Evolutionary conservation across 2,888 invertebrate genomes (phyloP).

Genomic region (Seira ritae): DNA sequence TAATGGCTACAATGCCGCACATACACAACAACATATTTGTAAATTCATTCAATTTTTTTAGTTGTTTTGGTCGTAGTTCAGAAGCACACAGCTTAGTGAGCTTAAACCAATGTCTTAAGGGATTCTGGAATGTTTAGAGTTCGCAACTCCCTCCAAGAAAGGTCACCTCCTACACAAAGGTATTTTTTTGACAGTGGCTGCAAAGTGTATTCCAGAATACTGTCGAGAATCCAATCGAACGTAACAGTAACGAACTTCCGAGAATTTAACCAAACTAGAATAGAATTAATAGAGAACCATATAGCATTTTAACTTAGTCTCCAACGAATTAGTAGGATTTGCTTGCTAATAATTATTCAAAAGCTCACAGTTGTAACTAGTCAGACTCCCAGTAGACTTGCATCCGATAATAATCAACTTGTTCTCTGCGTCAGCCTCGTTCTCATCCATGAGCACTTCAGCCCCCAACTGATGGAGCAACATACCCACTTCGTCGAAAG

Average conservation of each 20-base stretch:
- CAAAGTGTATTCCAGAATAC: slow-evolving; percentile 63
- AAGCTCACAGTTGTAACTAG: not conserved
- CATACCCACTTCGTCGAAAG: slow-evolving; percentile 18
- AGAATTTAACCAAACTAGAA: slow-evolving; percentile 61
- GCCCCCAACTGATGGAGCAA: too few species aligned
- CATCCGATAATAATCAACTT: not conserved
- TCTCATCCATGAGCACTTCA: too few species aligned
- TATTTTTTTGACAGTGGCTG: slow-evolving; percentile 51
- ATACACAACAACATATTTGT: too few species aligned
- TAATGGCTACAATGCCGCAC: too few species aligned
- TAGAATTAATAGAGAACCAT: too few species aligned
- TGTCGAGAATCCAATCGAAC: slow-evolving; percentile 71
- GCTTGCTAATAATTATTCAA: slow-evolving; percentile 68
- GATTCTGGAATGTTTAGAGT: not conserved
- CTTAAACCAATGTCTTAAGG: not conserved
- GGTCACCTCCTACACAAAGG: not conserved
- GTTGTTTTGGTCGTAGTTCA: too few species aligned
- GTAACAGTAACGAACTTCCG: slow-evolving; percentile 66
- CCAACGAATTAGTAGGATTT: too few species aligned
- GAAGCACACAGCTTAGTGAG: too few species aligned
- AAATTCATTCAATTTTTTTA: too few species aligned
- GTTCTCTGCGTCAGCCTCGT: too few species aligned
- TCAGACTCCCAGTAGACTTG: not conserved
- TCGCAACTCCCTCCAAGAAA: not conserved
- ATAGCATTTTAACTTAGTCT: too few species aligned